Evolutionary conservation across 1,140 invertebrate species (phyloP).

Genomic region (Zaprionus lachaisei): DNA sequence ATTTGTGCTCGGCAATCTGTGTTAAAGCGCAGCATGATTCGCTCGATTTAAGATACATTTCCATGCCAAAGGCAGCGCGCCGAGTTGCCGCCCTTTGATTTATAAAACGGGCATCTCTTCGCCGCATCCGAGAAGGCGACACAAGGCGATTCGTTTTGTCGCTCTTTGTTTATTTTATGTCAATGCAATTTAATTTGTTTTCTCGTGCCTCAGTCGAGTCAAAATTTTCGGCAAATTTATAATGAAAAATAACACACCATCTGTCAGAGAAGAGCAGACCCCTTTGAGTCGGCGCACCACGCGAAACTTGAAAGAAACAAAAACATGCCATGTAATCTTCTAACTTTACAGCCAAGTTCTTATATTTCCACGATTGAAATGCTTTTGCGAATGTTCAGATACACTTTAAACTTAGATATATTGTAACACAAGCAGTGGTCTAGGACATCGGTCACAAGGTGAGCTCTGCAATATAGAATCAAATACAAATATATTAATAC

Average conservation of each 20-base stretch:
- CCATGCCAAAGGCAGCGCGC: constrained; percentile 79
- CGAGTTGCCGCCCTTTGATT: constrained; percentile 81
- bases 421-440: constrained; percentile 59
- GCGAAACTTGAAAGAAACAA: not conserved
- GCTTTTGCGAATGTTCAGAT: constrained; percentile 74
- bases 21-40: constrained; percentile 81
- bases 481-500: not conserved
- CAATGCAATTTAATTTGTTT: constrained; percentile 59
- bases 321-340: constrained; percentile 20
- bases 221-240: constrained; percentile 42
- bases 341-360: constrained; percentile 64
- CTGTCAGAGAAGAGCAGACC: not conserved
- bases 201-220: constrained; percentile 7
- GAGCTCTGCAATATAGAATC: constrained; percentile 43
- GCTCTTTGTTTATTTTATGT: constrained; percentile 71
- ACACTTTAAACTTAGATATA: constrained; percentile 62
- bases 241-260: constrained; percentile 33
- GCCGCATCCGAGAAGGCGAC: constrained; percentile 34
- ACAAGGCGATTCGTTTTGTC: constrained; percentile 37
- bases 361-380: constrained; percentile 80
- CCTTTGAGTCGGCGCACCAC: constrained; percentile 10
- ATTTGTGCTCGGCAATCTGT: constrained; percentile 53
- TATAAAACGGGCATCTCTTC: constrained; percentile 62
- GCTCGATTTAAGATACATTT: constrained; percentile 81
- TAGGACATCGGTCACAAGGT: constrained; percentile 34